Evolutionary conservation across 2,888 invertebrate species (phyloP).

Genomic region (Drosophila subsilvestris): DNA sequence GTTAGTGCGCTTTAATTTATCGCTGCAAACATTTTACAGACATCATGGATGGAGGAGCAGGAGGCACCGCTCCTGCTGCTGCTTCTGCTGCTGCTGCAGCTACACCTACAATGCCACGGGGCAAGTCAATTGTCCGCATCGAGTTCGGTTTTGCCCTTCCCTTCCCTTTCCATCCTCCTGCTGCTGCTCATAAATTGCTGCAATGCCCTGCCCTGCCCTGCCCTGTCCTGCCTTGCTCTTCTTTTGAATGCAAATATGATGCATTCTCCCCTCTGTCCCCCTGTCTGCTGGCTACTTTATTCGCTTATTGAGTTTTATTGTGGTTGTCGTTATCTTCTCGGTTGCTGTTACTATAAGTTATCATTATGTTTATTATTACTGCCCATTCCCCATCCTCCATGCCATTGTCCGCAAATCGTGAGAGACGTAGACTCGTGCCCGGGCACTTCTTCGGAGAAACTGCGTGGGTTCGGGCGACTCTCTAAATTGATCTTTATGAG

Average conservation of each 20-base stretch:
- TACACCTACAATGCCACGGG: slow-evolving; percentile 66
- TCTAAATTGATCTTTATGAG: slow-evolving; percentile 50
- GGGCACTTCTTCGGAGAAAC: background rate
- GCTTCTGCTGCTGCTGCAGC: slow-evolving; percentile 14
- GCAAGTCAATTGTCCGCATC: slow-evolving; percentile 71
- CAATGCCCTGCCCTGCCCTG: slow-evolving; percentile 26
- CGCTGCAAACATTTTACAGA: slow-evolving; percentile 54
- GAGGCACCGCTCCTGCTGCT: background rate
- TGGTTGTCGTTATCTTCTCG: slow-evolving; percentile 64
- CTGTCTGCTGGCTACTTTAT: slow-evolving; percentile 52
- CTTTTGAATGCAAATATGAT: slow-evolving; percentile 60
- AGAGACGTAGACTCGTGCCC: background rate
- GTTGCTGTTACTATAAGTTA: slow-evolving; percentile 44
- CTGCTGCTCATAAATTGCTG: slow-evolving; percentile 1
- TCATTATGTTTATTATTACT: slow-evolving; percentile 62
- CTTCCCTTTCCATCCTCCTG: slow-evolving; percentile 18
- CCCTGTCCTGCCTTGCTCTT: slow-evolving; percentile 22
- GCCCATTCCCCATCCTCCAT: background rate
- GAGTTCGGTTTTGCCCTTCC: slow-evolving; percentile 19
- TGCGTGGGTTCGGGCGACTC: slow-evolving; percentile 2
- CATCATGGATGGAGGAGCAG: slow-evolving; percentile 25
- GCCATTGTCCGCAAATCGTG: slow-evolving; percentile 32
- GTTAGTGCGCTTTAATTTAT: slow-evolving; percentile 75
- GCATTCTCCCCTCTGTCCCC: slow-evolving; percentile 10
- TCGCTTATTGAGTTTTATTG: slow-evolving; percentile 71